Evolutionary conservation across 2,888 invertebrate genomes (phyloP).

Genomic region (Macaria notata): DNA sequence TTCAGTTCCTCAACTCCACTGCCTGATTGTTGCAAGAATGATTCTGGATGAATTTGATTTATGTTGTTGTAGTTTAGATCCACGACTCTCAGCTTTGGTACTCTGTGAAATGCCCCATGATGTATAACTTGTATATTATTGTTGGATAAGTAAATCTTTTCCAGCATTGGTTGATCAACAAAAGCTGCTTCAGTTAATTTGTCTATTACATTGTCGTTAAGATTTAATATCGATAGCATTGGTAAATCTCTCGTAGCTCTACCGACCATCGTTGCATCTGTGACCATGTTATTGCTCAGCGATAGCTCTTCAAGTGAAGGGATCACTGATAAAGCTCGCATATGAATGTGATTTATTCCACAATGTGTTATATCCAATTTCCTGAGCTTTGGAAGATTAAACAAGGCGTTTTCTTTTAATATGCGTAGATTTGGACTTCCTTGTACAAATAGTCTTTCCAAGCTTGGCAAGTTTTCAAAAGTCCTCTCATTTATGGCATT

Average conservation of each 20-base stretch:
- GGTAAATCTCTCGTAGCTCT: slow-evolving; percentile 89
- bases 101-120: slow-evolving; percentile 90
- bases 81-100: slow-evolving; percentile 87
- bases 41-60: slow-evolving; percentile 90
- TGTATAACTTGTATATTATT: slow-evolving; percentile 89
- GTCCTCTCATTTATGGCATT: slow-evolving; percentile 85
- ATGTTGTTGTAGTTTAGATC: slow-evolving; percentile 90
- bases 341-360: slow-evolving; percentile 89
- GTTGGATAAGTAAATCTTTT: slow-evolving; percentile 85
- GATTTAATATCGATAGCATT: slow-evolving; percentile 85
- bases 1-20: slow-evolving; percentile 90
- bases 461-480: slow-evolving; percentile 86
- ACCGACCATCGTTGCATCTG: slow-evolving; percentile 91
- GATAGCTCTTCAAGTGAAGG: slow-evolving; percentile 87
- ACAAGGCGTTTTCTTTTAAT: slow-evolving; percentile 88
- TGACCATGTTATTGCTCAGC: slow-evolving; percentile 87
- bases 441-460: slow-evolving; percentile 89
- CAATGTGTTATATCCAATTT: slow-evolving; percentile 89
- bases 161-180: slow-evolving; percentile 88
- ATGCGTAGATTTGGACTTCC: slow-evolving; percentile 85
- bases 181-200: slow-evolving; percentile 89
- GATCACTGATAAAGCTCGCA: slow-evolving; percentile 87
- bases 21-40: slow-evolving; percentile 88
- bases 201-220: slow-evolving; percentile 88
- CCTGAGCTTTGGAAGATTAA: slow-evolving; percentile 85